Evolutionary conservation across 2,113 vertebrate genomes (phyloP).

Genomic region (Origma solitaria): DNA sequence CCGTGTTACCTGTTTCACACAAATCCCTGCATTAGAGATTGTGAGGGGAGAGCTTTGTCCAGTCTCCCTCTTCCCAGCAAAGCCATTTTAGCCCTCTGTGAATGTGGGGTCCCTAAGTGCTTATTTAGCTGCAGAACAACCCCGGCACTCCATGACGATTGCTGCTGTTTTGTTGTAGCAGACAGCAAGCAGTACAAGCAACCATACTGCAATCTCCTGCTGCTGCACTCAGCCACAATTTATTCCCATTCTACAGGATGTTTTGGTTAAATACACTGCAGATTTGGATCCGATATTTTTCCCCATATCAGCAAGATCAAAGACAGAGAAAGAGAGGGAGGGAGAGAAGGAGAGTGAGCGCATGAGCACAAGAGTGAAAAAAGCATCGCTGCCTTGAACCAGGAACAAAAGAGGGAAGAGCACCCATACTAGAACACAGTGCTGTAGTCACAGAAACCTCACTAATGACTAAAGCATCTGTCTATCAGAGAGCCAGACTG

Average conservation of each 20-base stretch:
- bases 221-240: slow-evolving; percentile 7
- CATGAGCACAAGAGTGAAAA: neutral
- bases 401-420: slow-evolving; percentile 62
- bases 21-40: neutral
- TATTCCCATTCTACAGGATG: neutral
- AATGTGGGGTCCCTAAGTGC: neutral
- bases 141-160: neutral
- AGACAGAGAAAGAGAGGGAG: neutral
- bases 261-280: slow-evolving; percentile 28
- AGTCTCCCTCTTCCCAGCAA: neutral
- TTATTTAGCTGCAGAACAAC: neutral
- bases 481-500: neutral
- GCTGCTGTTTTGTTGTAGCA: neutral
- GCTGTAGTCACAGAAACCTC: slow-evolving; percentile 41
- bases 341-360: neutral
- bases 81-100: neutral
- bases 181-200: neutral
- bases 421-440: slow-evolving; percentile 1
- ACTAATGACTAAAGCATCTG: slow-evolving; percentile 34
- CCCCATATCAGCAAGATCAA: slow-evolving; percentile 44
- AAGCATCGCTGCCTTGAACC: slow-evolving; percentile 8
- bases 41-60: neutral
- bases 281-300: slow-evolving; percentile 26
- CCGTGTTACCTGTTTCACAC: neutral
- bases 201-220: neutral